These are phyloP conservation scores for Pomatostomus ruficeps DNA, from an alignment of 2,113 vertebrate species.

Conservation along the genomic window DNA sequence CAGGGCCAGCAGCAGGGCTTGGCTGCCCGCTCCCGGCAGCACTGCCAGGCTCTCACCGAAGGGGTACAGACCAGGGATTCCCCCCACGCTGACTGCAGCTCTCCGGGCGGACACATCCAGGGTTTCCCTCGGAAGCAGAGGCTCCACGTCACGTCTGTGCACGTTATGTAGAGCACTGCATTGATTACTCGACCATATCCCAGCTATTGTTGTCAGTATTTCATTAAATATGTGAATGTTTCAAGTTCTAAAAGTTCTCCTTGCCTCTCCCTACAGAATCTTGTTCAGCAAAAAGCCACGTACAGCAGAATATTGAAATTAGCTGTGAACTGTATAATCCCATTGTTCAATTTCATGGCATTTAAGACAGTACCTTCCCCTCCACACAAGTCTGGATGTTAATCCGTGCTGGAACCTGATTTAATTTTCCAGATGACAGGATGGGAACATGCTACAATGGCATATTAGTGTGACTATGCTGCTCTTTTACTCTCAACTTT, in stretches of 20 bases:
- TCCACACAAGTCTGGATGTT: conserved; percentile 66
- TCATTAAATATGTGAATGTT: not conserved
- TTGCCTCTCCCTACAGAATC: not conserved
- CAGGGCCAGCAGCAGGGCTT: not conserved
- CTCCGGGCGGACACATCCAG: not conserved
- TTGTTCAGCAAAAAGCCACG: conserved; percentile 57
- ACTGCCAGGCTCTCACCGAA: not conserved
- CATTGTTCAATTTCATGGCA: conserved; percentile 84
- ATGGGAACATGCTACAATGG: conserved; percentile 73
- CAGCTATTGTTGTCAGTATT: not conserved
- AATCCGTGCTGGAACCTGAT: conserved; percentile 76
- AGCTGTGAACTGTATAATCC: conserved; percentile 76
- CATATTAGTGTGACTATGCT: conserved; percentile 40
- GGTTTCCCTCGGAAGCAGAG: not conserved
- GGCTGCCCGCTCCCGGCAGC: not conserved
- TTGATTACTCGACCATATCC: not conserved
- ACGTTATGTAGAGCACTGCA: not conserved
- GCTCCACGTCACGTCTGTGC: not conserved
- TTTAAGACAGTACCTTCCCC: conserved; percentile 74
- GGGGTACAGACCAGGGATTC: not conserved
- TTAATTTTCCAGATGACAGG: conserved; percentile 82
- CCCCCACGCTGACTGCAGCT: not conserved
- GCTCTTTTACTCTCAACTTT: conserved; percentile 62
- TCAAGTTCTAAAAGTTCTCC: not conserved
- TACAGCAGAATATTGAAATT: conserved; percentile 67